Conservation (phyloP, 2,888 invertebrate genomes). For the Physocephala rufipes region DNA sequence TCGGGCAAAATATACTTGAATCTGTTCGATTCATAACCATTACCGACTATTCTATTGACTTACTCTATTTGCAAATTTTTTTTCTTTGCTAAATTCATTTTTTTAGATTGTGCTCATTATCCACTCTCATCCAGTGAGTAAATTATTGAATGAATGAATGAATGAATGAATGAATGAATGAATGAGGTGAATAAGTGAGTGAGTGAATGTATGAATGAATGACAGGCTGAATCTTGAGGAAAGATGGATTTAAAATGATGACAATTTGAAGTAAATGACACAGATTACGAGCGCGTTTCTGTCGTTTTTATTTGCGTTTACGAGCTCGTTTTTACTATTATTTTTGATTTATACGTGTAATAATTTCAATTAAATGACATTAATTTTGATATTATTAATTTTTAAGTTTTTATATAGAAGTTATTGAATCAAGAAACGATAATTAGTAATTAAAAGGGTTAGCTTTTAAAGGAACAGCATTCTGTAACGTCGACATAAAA, state of each 20-base stretch:
- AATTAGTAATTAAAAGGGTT: no score
- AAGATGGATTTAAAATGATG: conserved; percentile 41
- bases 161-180: no score
- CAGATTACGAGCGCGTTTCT: conserved; percentile 34
- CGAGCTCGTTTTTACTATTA: conserved; percentile 23
- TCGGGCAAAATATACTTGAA: no score
- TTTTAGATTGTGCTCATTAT: conserved; percentile 15
- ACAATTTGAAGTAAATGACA: conserved; percentile 58
- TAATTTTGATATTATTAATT: conserved; percentile 1
- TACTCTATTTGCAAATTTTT: conserved; percentile 11
- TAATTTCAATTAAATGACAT: background rate
- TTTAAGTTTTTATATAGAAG: background rate
- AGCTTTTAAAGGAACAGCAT: conserved; percentile 67
- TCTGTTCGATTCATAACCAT: no score
- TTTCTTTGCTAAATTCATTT: background rate
- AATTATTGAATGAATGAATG: background rate
- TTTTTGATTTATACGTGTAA: background rate
- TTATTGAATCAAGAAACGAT: no score
- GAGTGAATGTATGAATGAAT: no score
- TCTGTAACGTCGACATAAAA: conserved; percentile 58
- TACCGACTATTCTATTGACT: background rate
- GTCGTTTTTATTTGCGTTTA: conserved; percentile 51
- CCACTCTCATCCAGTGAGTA: background rate
- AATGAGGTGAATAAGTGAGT: background rate
- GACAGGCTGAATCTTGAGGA: background rate